Conservation (phyloP, 2,888 invertebrate genomes). For the Xestia rhomboidea region DNA sequence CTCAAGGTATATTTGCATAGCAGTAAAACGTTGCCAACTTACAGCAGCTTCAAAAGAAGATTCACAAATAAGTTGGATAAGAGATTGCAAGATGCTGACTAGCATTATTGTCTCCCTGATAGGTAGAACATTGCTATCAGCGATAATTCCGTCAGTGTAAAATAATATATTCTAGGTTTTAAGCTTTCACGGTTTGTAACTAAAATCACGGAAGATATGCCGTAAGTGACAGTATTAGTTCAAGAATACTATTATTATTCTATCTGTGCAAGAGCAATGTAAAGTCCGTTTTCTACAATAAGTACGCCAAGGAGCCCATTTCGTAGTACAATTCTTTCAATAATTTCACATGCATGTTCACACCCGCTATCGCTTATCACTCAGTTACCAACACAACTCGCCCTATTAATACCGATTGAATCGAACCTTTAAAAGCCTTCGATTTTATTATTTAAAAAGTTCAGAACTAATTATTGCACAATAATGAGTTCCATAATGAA, state of each 20-base stretch:
- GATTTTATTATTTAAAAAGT: slow-evolving; percentile 65
- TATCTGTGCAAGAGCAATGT: not conserved
- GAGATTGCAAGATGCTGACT: not conserved
- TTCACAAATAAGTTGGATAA: not conserved
- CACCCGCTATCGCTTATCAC: slow-evolving; percentile 34
- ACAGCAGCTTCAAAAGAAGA: not conserved
- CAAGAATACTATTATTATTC: not conserved
- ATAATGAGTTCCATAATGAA: slow-evolving; percentile 47
- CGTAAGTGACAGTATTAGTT: no score
- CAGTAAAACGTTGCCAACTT: no score
- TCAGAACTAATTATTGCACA: slow-evolving; percentile 55
- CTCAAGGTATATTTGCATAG: not conserved
- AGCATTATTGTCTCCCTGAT: not conserved
- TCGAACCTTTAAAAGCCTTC: slow-evolving; percentile 65
- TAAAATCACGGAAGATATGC: no score
- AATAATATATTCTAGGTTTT: no score
- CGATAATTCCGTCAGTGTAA: not conserved
- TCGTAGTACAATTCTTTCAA: not conserved
- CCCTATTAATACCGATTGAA: slow-evolving; percentile 66
- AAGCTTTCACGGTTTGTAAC: no score
- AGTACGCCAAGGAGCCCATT: no score
- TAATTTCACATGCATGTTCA: not conserved
- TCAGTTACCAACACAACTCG: slow-evolving; percentile 11
- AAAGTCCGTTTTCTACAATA: not conserved
- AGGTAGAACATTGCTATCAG: not conserved